A percentile compares a stretch with the other conserved stretches of the same genome.
phyloP scores from a whole-genome alignment of 2,797 vertebrate genomes.

The Neolamprologus multifasciatus region DNA sequence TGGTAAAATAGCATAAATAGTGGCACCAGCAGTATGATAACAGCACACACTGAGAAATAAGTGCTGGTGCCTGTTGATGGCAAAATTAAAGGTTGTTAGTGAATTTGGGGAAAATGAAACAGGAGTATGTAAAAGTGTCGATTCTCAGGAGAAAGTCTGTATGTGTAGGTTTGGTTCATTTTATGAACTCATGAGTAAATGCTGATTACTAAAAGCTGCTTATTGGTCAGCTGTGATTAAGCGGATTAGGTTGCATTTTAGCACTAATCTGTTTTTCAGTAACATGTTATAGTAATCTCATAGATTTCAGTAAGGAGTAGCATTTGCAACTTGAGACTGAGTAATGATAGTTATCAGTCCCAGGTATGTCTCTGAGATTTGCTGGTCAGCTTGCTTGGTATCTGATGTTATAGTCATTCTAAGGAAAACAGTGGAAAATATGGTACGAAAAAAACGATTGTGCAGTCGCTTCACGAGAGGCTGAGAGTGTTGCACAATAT shows the following conservation, averaged over 20 bases:
- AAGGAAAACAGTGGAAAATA: not conserved
- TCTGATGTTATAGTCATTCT: not conserved
- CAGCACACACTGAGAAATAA: not conserved
- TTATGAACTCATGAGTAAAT: not conserved
- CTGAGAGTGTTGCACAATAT: not conserved
- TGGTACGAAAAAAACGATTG: not conserved
- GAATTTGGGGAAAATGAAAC: rapidly evolving
- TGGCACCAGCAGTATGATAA: not conserved
- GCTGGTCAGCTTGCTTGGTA: not conserved
- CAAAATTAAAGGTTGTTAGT: not conserved
- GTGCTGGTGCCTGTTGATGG: not conserved
- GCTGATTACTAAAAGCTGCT: not conserved
- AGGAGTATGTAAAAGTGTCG: not conserved
- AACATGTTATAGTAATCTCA: not conserved
- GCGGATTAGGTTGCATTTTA: not conserved
- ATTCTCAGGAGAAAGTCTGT: not conserved
- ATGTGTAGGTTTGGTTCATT: not conserved
- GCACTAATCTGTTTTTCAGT: not conserved
- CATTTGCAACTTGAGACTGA: not conserved
- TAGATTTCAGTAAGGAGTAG: not conserved
- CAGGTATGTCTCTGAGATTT: not conserved
- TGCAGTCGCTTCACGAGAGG: not conserved
- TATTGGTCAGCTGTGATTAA: not conserved
- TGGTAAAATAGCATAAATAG: constrained; percentile 3
- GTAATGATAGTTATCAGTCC: not conserved